A percentile compares a stretch with the other conserved stretches of the same genome.
Evolutionary conservation across 2,113 vertebrate genomes (phyloP).

Genomic region (Gobiocypris rarus): DNA sequence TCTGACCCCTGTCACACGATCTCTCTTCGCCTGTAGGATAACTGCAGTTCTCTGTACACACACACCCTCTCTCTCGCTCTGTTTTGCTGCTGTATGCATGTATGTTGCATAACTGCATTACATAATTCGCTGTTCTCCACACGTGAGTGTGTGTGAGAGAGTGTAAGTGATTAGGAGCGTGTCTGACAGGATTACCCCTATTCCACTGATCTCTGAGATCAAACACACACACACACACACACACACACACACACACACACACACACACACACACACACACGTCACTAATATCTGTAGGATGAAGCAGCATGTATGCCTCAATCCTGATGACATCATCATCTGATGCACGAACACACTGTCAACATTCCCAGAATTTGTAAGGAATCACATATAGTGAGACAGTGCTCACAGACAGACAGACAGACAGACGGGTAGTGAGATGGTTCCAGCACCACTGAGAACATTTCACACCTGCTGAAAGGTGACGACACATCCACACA

Average conservation of each 20-base stretch:
- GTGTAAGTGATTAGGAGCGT: slow-evolving; percentile 42
- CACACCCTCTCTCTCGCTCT: not conserved
- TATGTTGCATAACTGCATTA: slow-evolving; percentile 61
- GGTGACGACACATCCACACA: slow-evolving; percentile 63
- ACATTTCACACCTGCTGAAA: slow-evolving; percentile 74
- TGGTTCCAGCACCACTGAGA: slow-evolving; percentile 70
- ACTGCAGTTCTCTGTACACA: not conserved
- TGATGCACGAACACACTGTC: not conserved
- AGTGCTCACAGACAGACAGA: slow-evolving; percentile 32
- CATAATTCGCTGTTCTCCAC: slow-evolving; percentile 59
- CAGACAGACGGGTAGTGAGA: slow-evolving; percentile 54
- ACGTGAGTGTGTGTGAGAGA: slow-evolving; percentile 47
- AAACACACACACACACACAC: slow-evolving; percentile 33
- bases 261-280: slow-evolving; percentile 1
- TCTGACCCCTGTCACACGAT: not conserved
- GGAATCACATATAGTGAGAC: not conserved
- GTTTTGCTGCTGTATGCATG: slow-evolving; percentile 56
- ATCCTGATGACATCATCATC: not conserved
- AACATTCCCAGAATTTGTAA: not conserved
- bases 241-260: slow-evolving; percentile 1
- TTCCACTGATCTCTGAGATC: slow-evolving; percentile 42
- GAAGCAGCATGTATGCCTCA: slow-evolving; percentile 21
- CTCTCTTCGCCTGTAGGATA: not conserved
- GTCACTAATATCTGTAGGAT: not conserved
- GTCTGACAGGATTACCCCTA: slow-evolving; percentile 49